These are phyloP conservation scores for Buceros bicornis DNA, from an alignment of 2,797 vertebrate species.

Conservation along the genomic window DNA sequence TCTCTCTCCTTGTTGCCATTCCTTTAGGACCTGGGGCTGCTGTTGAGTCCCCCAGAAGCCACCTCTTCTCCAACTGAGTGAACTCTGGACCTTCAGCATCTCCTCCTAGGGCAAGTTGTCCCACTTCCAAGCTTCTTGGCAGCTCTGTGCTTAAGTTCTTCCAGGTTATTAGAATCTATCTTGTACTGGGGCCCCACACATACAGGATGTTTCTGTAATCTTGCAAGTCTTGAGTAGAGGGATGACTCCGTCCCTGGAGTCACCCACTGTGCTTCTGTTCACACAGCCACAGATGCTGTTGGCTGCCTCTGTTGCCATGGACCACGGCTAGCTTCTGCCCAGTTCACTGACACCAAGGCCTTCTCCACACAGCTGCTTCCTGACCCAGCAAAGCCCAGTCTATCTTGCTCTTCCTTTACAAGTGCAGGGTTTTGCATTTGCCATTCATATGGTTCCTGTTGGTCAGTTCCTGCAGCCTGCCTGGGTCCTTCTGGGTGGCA, in stretches of 20 bases:
- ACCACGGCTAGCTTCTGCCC: neutral
- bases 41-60: neutral
- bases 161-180: neutral
- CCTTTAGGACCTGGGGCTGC: neutral
- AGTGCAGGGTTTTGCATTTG: neutral
- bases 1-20: neutral
- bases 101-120: neutral
- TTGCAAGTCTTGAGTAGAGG: neutral
- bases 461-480: neutral
- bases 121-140: neutral
- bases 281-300: accelerated
- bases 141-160: neutral
- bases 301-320: neutral
- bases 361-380: neutral
- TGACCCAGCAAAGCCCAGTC: accelerated
- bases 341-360: neutral
- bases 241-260: neutral
- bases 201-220: neutral
- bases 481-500: neutral
- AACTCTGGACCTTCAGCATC: neutral
- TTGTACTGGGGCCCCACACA: neutral
- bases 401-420: neutral
- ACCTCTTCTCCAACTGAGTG: neutral
- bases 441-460: neutral
- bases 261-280: neutral